A percentile compares a stretch with the other conserved stretches of the same genome.
phyloP scores from a whole-genome alignment of 2,797 vertebrate genomes.

The Cheirogaleus major region DNA sequence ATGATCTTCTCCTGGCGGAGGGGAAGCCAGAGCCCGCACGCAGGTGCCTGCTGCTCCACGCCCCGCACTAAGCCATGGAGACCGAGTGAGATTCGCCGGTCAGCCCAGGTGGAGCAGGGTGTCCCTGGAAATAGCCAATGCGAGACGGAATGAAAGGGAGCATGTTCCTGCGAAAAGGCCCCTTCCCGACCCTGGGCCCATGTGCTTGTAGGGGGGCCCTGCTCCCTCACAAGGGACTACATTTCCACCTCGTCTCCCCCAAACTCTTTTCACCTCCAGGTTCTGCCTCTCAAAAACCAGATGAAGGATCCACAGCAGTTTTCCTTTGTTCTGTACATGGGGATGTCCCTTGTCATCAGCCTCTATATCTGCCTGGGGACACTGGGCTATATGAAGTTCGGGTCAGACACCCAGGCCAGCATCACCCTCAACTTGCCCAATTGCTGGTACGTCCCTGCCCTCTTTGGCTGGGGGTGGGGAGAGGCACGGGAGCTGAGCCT shows the following conservation, averaged over 20 bases:
- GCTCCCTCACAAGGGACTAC: not conserved
- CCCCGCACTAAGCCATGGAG: not conserved
- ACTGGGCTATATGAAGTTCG: slow-evolving; percentile 94
- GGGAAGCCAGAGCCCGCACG: not conserved
- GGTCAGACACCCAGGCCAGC: slow-evolving; percentile 89
- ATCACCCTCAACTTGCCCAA: slow-evolving; percentile 96
- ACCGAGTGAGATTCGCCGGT: not conserved
- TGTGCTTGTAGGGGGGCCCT: not conserved
- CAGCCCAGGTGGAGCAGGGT: not conserved
- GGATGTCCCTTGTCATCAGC: slow-evolving; percentile 93
- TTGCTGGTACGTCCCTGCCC: slow-evolving; percentile 91
- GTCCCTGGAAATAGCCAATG: not conserved
- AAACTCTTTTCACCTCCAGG: slow-evolving; percentile 81
- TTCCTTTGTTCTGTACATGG: slow-evolving; percentile 89
- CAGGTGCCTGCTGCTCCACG: not conserved
- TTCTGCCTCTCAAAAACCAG: slow-evolving; percentile 96
- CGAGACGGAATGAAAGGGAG: not conserved
- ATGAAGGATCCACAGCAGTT: slow-evolving; percentile 94
- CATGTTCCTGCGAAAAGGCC: not conserved
- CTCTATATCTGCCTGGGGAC: slow-evolving; percentile 94
- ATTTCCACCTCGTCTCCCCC: not conserved
- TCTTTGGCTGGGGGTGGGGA: accelerated
- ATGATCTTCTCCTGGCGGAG: not conserved
- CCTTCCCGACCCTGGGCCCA: not conserved
- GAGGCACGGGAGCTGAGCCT: not conserved